Conservation (phyloP, 1,140 invertebrate species). For the Apocrypta bakeri region DNA sequence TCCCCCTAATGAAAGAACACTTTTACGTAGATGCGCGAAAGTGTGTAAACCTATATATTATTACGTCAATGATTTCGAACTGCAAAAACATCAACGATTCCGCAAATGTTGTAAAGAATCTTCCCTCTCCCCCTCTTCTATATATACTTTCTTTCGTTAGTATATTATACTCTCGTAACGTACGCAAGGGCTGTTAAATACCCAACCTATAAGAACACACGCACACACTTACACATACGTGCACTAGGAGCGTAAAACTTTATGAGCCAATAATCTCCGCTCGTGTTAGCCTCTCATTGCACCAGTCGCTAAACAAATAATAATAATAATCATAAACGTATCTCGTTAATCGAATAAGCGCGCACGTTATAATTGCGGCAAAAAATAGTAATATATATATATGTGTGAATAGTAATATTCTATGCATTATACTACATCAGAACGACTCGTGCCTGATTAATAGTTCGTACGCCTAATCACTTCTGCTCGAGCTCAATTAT, state of each 20-base stretch:
- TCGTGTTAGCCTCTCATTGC: neutral
- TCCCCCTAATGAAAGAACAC: neutral
- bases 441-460: neutral
- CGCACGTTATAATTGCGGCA: neutral
- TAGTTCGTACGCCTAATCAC: neutral
- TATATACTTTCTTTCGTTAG: neutral
- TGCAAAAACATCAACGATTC: neutral
- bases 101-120: neutral
- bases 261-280: neutral
- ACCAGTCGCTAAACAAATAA: neutral
- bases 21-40: neutral
- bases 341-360: neutral
- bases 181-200: neutral
- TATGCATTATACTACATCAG: no score
- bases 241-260: neutral
- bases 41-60: neutral
- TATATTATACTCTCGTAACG: neutral
- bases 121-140: no score
- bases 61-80: neutral
- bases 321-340: neutral
- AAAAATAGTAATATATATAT: neutral
- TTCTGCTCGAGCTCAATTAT: neutral
- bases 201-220: no score
- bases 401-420: neutral
- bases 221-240: no score